phyloP scores from a whole-genome alignment of 2,888 invertebrate species.

The Tetranychus truncatus region DNA sequence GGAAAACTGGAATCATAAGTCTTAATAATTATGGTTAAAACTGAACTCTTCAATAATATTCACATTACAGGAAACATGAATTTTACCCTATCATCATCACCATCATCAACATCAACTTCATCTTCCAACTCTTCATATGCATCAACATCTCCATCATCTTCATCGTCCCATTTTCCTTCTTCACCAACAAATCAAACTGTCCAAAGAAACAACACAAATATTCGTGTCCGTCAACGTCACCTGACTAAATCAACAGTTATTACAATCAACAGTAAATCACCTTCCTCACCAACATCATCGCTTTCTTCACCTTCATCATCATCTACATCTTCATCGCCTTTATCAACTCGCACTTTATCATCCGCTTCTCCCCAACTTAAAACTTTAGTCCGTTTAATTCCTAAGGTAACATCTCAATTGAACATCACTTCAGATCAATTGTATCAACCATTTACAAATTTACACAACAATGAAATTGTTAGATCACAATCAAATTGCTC shows the following conservation, averaged over 20 bases:
- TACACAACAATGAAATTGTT: too few species aligned
- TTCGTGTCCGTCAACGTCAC: neutral
- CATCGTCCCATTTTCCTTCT: neutral
- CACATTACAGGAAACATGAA: neutral
- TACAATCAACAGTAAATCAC: neutral
- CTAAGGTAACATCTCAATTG: neutral
- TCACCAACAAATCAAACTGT: neutral
- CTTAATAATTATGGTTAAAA: neutral
- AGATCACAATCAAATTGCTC: too few species aligned
- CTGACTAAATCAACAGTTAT: neutral
- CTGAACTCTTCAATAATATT: neutral
- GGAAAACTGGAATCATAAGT: neutral
- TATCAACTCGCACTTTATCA: neutral
- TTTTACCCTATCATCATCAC: neutral
- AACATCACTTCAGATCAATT: too few species aligned
- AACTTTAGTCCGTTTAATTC: neutral
- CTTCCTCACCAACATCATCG: neutral
- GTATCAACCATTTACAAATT: too few species aligned
- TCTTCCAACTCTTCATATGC: neutral
- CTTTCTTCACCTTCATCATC: neutral
- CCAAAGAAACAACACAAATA: neutral
- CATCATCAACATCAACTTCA: constrained; percentile 4
- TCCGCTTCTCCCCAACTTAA: neutral
- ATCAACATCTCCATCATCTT: neutral
- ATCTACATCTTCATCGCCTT: neutral